These are phyloP conservation scores for Coecobrya sp. DNA, from an alignment of 2,888 invertebrate species.

Conservation along the genomic window DNA sequence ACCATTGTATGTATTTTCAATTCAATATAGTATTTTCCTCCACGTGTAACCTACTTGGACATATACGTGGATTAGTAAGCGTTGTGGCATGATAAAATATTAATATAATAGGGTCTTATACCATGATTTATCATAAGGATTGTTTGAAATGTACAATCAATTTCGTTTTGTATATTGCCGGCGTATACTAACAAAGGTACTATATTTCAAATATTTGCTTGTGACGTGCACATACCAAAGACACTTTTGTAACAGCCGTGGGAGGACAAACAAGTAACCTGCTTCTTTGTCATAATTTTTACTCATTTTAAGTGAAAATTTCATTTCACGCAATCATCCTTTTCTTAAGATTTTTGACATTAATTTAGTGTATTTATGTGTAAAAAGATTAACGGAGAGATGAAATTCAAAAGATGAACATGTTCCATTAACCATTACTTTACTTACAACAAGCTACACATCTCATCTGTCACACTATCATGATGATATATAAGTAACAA, in stretches of 20 bases:
- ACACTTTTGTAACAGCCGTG: not conserved
- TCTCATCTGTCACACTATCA: not conserved
- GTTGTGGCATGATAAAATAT: too few relatives aligned
- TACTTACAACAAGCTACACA: not conserved
- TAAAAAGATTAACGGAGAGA: not conserved
- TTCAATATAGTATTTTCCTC: too few relatives aligned
- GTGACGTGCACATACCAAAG: not conserved
- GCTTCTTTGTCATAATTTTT: not conserved
- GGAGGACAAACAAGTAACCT: too few relatives aligned
- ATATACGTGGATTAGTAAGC: too few relatives aligned
- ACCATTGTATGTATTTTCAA: too few relatives aligned
- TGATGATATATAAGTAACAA: not conserved
- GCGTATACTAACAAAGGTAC: too few relatives aligned
- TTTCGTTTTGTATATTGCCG: too few relatives aligned
- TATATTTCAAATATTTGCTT: too few relatives aligned
- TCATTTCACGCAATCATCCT: slow-evolving; percentile 38
- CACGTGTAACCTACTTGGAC: too few relatives aligned
- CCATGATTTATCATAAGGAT: too few relatives aligned
- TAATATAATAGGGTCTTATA: too few relatives aligned
- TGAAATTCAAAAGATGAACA: not conserved
- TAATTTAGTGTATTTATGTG: not conserved
- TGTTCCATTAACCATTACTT: slow-evolving; percentile 22
- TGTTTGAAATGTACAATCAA: too few relatives aligned
- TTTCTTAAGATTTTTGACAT: not conserved
- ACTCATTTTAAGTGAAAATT: not conserved